Base-by-base conservation (phyloP, 1,140 invertebrate genomes). In the Drosophila lacteicornis region DNA sequence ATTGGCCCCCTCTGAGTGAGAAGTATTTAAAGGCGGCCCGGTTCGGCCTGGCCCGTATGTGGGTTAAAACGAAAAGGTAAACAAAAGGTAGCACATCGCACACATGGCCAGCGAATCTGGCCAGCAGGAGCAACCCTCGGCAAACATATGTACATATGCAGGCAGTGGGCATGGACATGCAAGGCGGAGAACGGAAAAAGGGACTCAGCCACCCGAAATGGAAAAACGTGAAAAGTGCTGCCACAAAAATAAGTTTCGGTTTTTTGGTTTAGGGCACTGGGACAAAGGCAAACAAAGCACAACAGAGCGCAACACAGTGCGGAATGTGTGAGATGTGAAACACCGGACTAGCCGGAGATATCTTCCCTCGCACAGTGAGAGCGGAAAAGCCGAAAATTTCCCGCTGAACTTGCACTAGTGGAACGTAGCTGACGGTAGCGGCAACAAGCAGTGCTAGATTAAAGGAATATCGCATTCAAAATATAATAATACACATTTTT, bases 1-100 rank as follows among this genome's bases (percentile, higher is more conserved):
- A 66, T 73, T 51, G 49, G 49, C 49, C 47, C 22, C 59, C 55
- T 43, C 69, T 56, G 77, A 43, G 47, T 74, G 66, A 61, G 66
- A 67, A 75, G 85, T 87, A 57, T 81, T 87, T 87, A 88, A 84
- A 81, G 84, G 69, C 79, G 61, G 62, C 45, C 22, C 22, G 22
- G 22, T 25, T 58, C 19, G 47, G 40, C 62, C 67, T 68, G 84
- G 68, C 68, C 82, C 81, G 74, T 58, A 88, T 87, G 74, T 87
- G 84, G 84, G 80, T 84, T 90, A 80, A 79, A 88, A 87, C 76
- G 79, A 84, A 84, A 87, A 84, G 83, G 85, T 87, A 87, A 88
- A 90, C 84, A 90, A 90, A 83, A 71, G 85, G 78, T 49, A 67
- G 82, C 75, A 81, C 63, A 55, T 66, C 58, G 70, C 79, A 81